Conservation (phyloP, 2,888 invertebrate genomes). For the Branchinecta sandiegonensis region DNA sequence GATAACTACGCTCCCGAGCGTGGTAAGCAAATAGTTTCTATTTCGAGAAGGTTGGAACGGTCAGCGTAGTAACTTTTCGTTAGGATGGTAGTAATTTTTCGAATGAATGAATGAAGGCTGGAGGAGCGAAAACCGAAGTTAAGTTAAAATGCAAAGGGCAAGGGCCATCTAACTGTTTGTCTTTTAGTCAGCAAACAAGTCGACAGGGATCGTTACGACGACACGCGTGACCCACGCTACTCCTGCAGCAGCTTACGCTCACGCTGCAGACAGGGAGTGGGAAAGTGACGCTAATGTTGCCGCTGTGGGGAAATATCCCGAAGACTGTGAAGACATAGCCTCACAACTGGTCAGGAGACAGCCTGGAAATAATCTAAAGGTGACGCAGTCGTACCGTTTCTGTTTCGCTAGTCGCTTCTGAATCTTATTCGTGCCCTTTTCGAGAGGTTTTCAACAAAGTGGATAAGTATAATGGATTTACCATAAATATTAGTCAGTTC, state of each 20-base stretch:
- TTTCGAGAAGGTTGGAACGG: too few species aligned
- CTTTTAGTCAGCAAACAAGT: constrained; percentile 29
- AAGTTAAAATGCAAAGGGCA: too few species aligned
- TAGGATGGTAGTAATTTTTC: too few species aligned
- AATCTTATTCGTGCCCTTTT: too few species aligned
- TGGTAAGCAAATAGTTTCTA: too few species aligned
- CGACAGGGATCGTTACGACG: constrained; percentile 47
- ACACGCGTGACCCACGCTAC: constrained; percentile 65
- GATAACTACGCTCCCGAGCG: too few species aligned
- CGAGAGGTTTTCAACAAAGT: background rate
- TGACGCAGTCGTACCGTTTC: constrained; percentile 30
- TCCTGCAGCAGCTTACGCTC: constrained; percentile 57
- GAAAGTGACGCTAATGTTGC: constrained; percentile 38
- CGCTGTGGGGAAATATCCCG: constrained; percentile 37
- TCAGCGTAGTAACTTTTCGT: too few species aligned
- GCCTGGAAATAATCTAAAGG: constrained; percentile 52
- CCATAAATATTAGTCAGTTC: background rate
- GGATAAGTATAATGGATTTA: background rate
- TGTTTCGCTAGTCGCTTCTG: too few species aligned
- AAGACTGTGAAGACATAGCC: constrained; percentile 54
- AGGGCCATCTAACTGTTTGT: constrained; percentile 19
- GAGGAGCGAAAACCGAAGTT: too few species aligned
- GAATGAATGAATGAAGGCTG: too few species aligned
- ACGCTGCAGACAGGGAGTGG: constrained; percentile 44
- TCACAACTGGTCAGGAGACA: constrained; percentile 49